Conservation (phyloP, 2,797 vertebrate species). For the Sciurus carolinensis region DNA sequence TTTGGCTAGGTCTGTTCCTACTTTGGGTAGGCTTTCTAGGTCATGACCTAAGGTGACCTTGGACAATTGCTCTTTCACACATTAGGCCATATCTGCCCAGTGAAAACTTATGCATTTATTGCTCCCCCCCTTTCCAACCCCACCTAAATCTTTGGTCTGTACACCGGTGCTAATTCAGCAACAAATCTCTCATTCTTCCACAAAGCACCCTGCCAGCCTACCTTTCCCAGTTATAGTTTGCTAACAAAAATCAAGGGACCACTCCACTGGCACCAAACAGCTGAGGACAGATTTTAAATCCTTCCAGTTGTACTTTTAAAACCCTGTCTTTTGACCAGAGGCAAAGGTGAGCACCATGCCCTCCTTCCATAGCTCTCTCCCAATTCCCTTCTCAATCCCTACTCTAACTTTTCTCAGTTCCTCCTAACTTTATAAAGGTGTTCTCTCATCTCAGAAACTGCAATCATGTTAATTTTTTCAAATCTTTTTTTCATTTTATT, state of each 20-base stretch:
- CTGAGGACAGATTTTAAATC: not conserved
- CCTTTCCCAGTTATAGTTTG: not conserved
- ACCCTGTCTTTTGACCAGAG: not conserved
- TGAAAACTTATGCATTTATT: not conserved
- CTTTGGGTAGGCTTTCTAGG: constrained; percentile 7
- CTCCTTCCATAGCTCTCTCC: not conserved
- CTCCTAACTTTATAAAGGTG: not conserved
- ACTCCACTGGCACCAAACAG: not conserved
- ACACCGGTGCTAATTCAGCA: not conserved
- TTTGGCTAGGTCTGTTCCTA: not conserved
- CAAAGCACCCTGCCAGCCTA: not conserved
- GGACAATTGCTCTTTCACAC: not conserved
- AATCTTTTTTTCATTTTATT: not conserved
- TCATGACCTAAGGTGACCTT: not conserved
- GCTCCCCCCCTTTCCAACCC: too few species aligned
- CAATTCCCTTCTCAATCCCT: not conserved
- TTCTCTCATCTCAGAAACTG: not conserved
- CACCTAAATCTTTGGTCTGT: not conserved
- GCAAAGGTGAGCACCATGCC: not conserved
- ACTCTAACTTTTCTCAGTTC: not conserved
- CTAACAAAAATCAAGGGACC: not conserved
- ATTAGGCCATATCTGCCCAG: not conserved
- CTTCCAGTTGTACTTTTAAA: not conserved
- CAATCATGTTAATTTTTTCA: not conserved
- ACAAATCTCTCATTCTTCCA: not conserved